Conservation (phyloP, 1,140 invertebrate species). For the Drosophila pectinifera region DNA sequence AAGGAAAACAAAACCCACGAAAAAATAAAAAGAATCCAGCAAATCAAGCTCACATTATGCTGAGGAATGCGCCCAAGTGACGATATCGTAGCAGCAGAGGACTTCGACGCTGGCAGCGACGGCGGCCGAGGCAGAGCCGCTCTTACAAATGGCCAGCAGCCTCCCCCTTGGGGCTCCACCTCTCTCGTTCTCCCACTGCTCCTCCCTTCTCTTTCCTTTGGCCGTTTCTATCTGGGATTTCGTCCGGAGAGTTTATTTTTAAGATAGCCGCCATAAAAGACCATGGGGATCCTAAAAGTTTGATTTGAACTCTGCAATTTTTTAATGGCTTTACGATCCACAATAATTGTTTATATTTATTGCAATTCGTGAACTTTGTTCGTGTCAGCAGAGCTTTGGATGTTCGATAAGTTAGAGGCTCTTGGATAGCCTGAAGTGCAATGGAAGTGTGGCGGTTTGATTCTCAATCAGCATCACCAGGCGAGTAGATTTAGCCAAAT, state of each 20-base stretch:
- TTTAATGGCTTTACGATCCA: slow-evolving; percentile 16
- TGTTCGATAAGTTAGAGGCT: not conserved
- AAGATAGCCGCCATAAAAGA: slow-evolving; percentile 31
- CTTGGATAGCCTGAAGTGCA: not conserved
- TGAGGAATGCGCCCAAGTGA: slow-evolving; percentile 84
- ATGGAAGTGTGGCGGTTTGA: not conserved
- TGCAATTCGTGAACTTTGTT: slow-evolving; percentile 16
- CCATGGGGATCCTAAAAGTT: slow-evolving; percentile 11
- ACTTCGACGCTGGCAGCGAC: slow-evolving; percentile 27
- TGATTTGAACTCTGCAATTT: slow-evolving; percentile 13
- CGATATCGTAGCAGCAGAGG: slow-evolving; percentile 81
- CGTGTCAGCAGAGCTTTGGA: not conserved
- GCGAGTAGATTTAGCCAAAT: too few species aligned
- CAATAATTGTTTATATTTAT: slow-evolving; percentile 13
- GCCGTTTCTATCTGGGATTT: slow-evolving; percentile 18
- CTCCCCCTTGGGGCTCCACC: slow-evolving; percentile 8
- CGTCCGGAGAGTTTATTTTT: slow-evolving; percentile 33
- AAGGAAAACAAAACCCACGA: slow-evolving; percentile 59
- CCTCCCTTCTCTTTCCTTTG: slow-evolving; percentile 1
- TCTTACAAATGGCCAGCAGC: slow-evolving; percentile 67
- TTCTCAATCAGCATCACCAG: too few species aligned
- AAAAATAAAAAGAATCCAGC: slow-evolving; percentile 83
- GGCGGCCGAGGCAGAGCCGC: slow-evolving; percentile 35
- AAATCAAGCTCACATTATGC: slow-evolving; percentile 84
- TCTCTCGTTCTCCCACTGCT: not conserved